Base-by-base conservation (phyloP, 1,140 invertebrate species). In the Charaxes varanes region DNA sequence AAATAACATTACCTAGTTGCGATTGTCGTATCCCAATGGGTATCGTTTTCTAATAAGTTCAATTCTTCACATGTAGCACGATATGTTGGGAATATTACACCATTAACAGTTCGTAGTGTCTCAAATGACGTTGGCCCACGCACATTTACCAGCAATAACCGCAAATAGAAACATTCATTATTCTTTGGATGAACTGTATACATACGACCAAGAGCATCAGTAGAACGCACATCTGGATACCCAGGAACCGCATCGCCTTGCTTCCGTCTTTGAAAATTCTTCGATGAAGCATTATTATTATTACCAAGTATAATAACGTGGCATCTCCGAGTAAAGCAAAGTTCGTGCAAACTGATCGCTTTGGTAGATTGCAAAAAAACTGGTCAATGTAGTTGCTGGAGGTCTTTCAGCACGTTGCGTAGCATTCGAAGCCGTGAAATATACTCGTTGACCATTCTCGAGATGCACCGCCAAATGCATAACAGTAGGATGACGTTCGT, bases 111-210 rank as follows among this genome's bases (percentile, higher is more conserved):
- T 74, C 54, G 50, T 31, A 87, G 40, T 52, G 57, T 1, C 45
- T 70, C 3, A 44, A 86, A 86, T 32, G 65, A 81, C 37, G 54
- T 84, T 51, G 82, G 73, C 2, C 84, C 85, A 40, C 54, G 63
- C 16, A 87, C 70, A 56, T 80, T 67, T n/a, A 66, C 42, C 34
- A 85, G 54, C 79, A 86, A 42, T 35, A 87, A 44, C 14, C 74
- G 69, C 37, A 86, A 64, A 68, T 73, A 83, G 42, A 62, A 86
- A 42, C 82, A 85, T 57, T 85, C 70, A 35, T 61, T 44, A 22
- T 82, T 59, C 0, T 52, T 85, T 19, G 76, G 70, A 67, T 82
- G 64, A 14, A 86, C 66, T 51, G 70, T 60, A 37, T 82, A 83
- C 3, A 85, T 53, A 18, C 71, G 64, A 8, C 70, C 67, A 8